A percentile compares a stretch with the other conserved stretches of the same genome.
Evolutionary conservation across 2,797 vertebrate genomes (phyloP).

Genomic region (Paedocypris micromegethes): DNA sequence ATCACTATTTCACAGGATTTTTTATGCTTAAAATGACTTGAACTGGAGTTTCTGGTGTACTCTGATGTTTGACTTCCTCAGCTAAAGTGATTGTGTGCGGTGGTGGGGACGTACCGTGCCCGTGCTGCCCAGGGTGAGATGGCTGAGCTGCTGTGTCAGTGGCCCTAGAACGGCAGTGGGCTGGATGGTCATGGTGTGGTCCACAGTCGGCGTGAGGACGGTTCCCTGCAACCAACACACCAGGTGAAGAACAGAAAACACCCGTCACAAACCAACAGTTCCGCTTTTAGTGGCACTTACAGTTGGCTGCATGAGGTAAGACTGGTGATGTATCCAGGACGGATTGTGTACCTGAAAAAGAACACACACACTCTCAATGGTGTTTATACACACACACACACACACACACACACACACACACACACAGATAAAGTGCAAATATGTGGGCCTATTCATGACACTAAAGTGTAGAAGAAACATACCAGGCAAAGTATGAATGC

Average conservation of each 20-base stretch:
- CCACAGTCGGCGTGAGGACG: slow-evolving; percentile 81
- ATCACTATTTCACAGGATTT: too few relatives aligned
- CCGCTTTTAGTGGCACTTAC: slow-evolving; percentile 65
- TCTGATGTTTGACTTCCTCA: neutral
- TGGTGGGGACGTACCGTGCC: slow-evolving; percentile 72
- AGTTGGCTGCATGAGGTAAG: slow-evolving; percentile 87
- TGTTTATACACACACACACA: neutral
- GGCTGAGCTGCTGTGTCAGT: slow-evolving; percentile 85
- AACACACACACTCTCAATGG: neutral
- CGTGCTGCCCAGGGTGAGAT: slow-evolving; percentile 82
- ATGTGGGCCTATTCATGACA: too few relatives aligned
- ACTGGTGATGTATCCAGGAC: slow-evolving; percentile 86
- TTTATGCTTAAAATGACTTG: too few relatives aligned
- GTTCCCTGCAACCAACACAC: slow-evolving; percentile 68
- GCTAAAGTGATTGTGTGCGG: neutral
- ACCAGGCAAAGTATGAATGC: too few relatives aligned
- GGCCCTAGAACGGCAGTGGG: slow-evolving; percentile 84
- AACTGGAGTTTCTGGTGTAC: too few relatives aligned
- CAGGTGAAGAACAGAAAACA: neutral
- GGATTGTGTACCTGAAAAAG: slow-evolving; percentile 77
- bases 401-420: too few relatives aligned
- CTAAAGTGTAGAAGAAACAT: too few relatives aligned
- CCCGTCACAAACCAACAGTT: neutral
- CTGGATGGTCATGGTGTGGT: slow-evolving; percentile 86
- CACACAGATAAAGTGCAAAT: too few relatives aligned